phyloP scores from a whole-genome alignment of 2,113 vertebrate genomes.

The Ctenodactylus gundi region DNA sequence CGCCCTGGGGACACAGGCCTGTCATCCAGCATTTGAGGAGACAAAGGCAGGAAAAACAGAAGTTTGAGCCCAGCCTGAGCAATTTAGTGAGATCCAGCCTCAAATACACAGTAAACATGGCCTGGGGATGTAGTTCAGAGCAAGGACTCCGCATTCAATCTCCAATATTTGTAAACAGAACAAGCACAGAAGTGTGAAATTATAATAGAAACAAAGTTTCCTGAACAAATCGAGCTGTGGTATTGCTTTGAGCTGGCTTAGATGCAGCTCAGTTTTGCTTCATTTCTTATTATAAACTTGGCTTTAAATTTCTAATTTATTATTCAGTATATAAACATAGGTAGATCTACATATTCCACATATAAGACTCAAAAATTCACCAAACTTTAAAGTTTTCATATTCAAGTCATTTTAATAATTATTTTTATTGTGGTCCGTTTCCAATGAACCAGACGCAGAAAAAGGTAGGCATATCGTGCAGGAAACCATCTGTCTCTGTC shows the following conservation, averaged over 20 bases:
- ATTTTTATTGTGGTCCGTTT: slow-evolving; percentile 14
- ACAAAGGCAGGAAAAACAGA: no score
- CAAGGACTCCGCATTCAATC: no score
- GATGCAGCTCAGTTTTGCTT: slow-evolving; percentile 26
- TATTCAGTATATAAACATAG: neutral
- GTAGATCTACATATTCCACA: neutral
- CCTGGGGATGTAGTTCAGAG: no score
- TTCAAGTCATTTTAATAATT: neutral
- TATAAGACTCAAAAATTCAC: neutral
- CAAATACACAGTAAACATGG: no score
- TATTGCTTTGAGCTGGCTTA: slow-evolving; percentile 21
- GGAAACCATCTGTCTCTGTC: no score
- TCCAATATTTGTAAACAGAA: no score
- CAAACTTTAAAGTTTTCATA: slow-evolving; percentile 11
- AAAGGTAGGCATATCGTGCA: no score
- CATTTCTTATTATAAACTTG: slow-evolving; percentile 48
- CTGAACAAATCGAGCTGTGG: neutral
- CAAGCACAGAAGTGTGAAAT: slow-evolving; percentile 23
- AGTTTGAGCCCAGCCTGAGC: no score
- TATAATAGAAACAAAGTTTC: slow-evolving; percentile 7
- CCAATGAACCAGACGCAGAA: slow-evolving; percentile 37
- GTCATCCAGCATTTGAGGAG: no score
- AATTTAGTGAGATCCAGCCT: no score
- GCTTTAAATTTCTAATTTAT: slow-evolving; percentile 31
- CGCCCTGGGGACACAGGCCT: no score